phyloP scores from a whole-genome alignment of 2,888 invertebrate genomes.

The Mylabris sibirica region DNA sequence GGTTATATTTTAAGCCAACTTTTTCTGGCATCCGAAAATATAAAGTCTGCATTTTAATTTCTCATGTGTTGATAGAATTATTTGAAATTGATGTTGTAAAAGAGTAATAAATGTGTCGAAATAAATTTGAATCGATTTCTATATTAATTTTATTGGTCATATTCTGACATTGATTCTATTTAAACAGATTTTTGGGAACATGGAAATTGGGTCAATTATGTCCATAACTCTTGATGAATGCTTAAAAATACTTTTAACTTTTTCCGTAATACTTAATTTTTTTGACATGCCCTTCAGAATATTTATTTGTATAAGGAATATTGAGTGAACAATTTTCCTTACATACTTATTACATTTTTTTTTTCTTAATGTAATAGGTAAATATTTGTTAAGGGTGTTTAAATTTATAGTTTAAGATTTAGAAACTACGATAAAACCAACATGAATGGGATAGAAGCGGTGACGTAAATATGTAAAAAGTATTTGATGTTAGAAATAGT shows the following conservation, averaged over 20 bases:
- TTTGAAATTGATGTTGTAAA: not conserved
- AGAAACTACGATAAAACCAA: too few relatives aligned
- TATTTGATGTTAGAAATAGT: not conserved
- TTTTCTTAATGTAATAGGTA: too few relatives aligned
- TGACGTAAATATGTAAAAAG: conserved; percentile 10
- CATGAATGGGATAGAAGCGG: not conserved
- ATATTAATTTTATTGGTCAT: not conserved
- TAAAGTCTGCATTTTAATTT: not conserved
- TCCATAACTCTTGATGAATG: not conserved
- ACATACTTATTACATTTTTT: too few relatives aligned
- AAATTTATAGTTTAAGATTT: too few relatives aligned
- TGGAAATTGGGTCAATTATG: not conserved
- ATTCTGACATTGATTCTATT: conserved; percentile 13
- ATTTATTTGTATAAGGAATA: too few relatives aligned
- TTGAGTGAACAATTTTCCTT: too few relatives aligned
- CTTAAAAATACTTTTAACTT: not conserved
- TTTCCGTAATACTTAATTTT: too few relatives aligned
- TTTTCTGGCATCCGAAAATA: not conserved
- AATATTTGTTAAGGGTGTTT: too few relatives aligned
- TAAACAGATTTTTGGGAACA: not conserved
- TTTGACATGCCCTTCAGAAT: too few relatives aligned
- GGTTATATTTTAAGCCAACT: not conserved
- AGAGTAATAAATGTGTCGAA: not conserved
- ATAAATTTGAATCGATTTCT: not conserved
- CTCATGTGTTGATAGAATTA: not conserved